Percentiles rank a stretch among this genome's conserved stretches.
These are phyloP conservation scores for Anableps anableps DNA, from an alignment of 2,797 vertebrate species.

Conservation along the genomic window DNA sequence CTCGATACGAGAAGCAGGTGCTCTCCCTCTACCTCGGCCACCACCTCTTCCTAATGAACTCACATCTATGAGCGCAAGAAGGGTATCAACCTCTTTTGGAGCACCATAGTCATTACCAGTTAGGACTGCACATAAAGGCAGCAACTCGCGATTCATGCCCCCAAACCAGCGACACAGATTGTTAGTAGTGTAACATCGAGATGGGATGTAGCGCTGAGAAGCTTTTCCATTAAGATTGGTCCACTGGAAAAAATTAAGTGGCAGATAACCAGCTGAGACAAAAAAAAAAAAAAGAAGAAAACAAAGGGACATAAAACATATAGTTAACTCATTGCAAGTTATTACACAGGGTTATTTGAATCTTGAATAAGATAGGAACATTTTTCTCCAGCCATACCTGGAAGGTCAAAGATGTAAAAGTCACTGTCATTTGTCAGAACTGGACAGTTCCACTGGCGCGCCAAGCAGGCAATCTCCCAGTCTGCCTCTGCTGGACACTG, in stretches of 20 bases:
- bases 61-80: conserved; percentile 73
- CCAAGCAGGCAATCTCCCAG: conserved; percentile 90
- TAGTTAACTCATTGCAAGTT: neutral
- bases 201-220: conserved; percentile 81
- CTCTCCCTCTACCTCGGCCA: conserved; percentile 40
- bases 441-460: conserved; percentile 91
- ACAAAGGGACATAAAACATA: conserved; percentile 7
- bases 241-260: conserved; percentile 89
- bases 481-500: conserved; percentile 94
- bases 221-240: conserved; percentile 71
- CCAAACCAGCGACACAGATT: conserved; percentile 85
- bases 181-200: conserved; percentile 80
- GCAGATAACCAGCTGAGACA: conserved; percentile 86
- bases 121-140: conserved; percentile 91
- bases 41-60: conserved; percentile 42
- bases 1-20: conserved; percentile 76
- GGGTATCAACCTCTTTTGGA: conserved; percentile 73
- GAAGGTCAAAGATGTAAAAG: conserved; percentile 93
- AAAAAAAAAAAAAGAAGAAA: conserved; percentile 11
- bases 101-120: conserved; percentile 89
- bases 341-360: neutral
- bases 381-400: conserved; percentile 65
- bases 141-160: conserved; percentile 79
- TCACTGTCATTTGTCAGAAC: conserved; percentile 94
- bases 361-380: neutral